phyloP scores from a whole-genome alignment of 2,113 vertebrate genomes.

The Desmodus rotundus region DNA sequence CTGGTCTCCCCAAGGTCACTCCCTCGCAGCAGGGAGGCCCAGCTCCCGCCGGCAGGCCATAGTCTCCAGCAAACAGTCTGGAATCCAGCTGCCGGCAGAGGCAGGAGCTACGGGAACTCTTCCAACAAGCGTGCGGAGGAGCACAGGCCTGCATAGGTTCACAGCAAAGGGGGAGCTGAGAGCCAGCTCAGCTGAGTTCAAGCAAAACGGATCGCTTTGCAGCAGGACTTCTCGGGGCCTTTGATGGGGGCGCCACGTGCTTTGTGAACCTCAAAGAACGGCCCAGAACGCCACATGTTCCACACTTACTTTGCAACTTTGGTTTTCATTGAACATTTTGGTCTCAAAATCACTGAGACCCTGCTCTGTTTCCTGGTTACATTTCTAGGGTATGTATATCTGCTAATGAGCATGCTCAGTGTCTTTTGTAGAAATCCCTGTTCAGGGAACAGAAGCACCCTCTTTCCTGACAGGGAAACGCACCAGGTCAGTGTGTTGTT shows the following conservation, averaged over 20 bases:
- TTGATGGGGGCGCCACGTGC: accelerated
- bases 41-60: not conserved
- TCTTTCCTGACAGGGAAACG: not conserved
- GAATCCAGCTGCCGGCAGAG: not conserved
- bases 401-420: not conserved
- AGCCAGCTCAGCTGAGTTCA: not conserved
- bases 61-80: not conserved
- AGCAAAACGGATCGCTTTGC: not conserved
- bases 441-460: not conserved
- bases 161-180: not conserved
- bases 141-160: not conserved
- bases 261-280: not conserved
- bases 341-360: not conserved
- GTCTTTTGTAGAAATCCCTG: not conserved
- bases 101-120: not conserved
- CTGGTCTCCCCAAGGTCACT: not conserved
- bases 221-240: not conserved
- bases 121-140: accelerated
- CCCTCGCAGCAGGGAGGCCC: not conserved
- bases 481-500: not conserved
- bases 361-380: not conserved
- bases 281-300: not conserved
- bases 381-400: not conserved
- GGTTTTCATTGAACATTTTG: not conserved
- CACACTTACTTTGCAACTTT: not conserved